Evolutionary conservation across 2,797 vertebrate genomes (phyloP), one percentile per base, ranked within the genome.

Genomic region (Anableps anableps): DNA sequence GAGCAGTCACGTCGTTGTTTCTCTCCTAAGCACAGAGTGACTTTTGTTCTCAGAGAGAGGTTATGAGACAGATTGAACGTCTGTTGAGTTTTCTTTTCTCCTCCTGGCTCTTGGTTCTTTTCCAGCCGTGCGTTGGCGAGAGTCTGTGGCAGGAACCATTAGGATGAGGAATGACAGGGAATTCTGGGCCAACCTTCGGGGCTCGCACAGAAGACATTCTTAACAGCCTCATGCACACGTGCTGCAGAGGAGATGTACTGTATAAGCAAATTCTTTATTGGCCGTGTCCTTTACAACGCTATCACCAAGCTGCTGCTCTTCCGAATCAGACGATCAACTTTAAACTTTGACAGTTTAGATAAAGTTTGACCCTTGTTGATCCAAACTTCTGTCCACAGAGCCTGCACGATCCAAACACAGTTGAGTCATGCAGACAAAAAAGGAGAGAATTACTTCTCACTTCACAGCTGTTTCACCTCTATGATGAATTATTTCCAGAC

Each of bases 111-210:
- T 86, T 83, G 90, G 85, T 91, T 80, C 74, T 88, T 88, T 86
- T 93, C 90, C 88, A 89, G 88, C 86, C 53, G 83, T 38, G 86
- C 76, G 87, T 87, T 93, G 94, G 92, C 94, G 90, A 87, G 78
- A 81, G 83, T 82, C 84, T 41, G 89, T 93, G 93, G 90, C 92
- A 93, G 94, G 79, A 90, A 83, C 91, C 92, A 95, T 94, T 94
- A 92, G 91, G 90, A 92, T 93, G 94, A 94, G 89, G 81, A 91
- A 95, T 93, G 91, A 91, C 90, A 85, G 91, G 48, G 76, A 88
- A 85, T 88, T 86, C 79, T 83, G 86, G 86, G 89, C 91, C 92
- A 92, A 92, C 87, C 92, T 94, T 93, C 87, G 86, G 90, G 89
- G 88, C 88, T 80, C n/a, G 34, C 72, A 84, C 85, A 88, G 85